Evolutionary conservation across 2,888 invertebrate species (phyloP).

Genomic region (Eilema griseolum): DNA sequence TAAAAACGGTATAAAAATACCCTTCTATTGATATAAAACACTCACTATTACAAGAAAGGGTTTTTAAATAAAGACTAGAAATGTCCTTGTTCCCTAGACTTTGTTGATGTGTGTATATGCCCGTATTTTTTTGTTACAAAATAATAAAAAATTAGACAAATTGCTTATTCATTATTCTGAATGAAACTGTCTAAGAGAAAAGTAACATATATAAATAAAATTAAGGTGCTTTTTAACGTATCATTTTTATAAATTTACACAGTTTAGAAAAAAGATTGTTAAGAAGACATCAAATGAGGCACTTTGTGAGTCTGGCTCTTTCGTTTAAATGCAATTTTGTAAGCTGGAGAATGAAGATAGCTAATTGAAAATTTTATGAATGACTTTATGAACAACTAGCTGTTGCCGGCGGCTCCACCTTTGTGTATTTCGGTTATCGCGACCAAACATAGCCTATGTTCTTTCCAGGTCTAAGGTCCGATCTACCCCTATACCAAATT

Average conservation of each 20-base stretch:
- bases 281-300: not conserved
- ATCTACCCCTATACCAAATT: no score
- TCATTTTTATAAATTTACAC: not conserved
- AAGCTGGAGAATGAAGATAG: not conserved
- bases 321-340: not conserved
- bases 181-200: not conserved
- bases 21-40: no score
- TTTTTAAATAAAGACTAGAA: no score
- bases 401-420: no score
- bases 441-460: no score
- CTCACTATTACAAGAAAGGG: no score
- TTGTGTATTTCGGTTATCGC: no score
- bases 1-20: no score
- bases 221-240: not conserved
- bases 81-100: no score
- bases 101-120: no score
- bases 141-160: not conserved
- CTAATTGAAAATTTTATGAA: not conserved
- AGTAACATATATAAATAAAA: not conserved
- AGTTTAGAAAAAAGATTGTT: not conserved
- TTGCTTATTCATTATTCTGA: not conserved
- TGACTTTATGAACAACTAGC: not conserved
- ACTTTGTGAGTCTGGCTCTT: not conserved
- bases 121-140: no score
- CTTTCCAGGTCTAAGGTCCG: no score